Evolutionary conservation across 2,888 invertebrate species (phyloP).

Genomic region (Ypsolopha scabrella): DNA sequence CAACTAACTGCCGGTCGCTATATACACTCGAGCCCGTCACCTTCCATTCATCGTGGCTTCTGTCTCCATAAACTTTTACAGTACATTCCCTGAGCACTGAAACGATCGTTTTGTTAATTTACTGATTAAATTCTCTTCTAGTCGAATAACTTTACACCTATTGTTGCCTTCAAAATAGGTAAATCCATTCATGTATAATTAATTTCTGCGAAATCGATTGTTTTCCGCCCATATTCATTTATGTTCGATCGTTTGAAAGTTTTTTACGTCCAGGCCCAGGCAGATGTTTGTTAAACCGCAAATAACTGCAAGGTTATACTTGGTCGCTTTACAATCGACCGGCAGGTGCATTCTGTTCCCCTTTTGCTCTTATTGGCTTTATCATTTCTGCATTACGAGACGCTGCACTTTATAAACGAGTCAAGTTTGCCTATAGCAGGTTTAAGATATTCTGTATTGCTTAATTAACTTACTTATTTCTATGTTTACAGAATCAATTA

Average conservation of each 20-base stretch:
- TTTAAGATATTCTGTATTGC: not conserved
- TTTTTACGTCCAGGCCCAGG: not conserved
- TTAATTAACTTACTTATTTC: not conserved
- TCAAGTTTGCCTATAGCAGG: too few relatives aligned
- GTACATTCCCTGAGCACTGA: too few relatives aligned
- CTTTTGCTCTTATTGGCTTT: conserved; percentile 21
- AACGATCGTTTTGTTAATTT: too few relatives aligned
- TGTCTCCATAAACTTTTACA: not conserved
- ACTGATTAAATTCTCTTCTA: too few relatives aligned
- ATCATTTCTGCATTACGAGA: too few relatives aligned
- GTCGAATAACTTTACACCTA: too few relatives aligned
- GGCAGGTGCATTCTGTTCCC: conserved; percentile 34
- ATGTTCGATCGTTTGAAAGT: not conserved
- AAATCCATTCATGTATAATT: too few relatives aligned
- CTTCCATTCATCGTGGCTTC: conserved; percentile 12
- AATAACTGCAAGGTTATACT: conserved; percentile 11
- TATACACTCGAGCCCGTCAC: conserved; percentile 10
- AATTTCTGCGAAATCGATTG: not conserved
- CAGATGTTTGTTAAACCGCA: not conserved
- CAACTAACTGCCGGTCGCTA: conserved; percentile 9
- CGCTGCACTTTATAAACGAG: too few relatives aligned
- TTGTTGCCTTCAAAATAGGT: too few relatives aligned
- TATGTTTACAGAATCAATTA: not conserved
- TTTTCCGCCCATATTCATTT: not conserved
- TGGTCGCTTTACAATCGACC: conserved; percentile 3